Evolutionary conservation across 2,797 vertebrate species (phyloP), one percentile per base, ranked within the genome.

Genomic region (Gymnocypris eckloni): DNA sequence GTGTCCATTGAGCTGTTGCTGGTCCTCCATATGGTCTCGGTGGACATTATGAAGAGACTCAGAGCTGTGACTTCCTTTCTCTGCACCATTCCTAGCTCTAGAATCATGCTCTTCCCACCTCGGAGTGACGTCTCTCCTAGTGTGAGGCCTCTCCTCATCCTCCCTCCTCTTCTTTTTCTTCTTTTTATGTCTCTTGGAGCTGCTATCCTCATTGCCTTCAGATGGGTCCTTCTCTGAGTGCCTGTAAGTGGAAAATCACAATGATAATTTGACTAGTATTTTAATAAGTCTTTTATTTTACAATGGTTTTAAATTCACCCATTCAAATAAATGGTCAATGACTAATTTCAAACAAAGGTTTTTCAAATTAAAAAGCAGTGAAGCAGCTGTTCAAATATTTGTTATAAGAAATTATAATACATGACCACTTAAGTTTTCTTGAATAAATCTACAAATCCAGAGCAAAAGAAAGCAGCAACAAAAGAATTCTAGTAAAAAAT

Each of bases 171-270:
- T 95, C 90, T 94, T 89, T 70, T 96, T 95, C 89, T 97, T 96
- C 80, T 96, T 97, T 92, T 95, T 97, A 88, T 92, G 94, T 90
- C 94, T 97, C 76, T 90, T 91, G 86, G 94, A 93, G 90, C 94
- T 94, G 28, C 90, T 72, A 16, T 97, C 96, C 0, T 92, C 89
- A 87, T 86, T 92, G 77, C 90, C 89, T 78, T 92, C 94, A 0
- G 94, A 93, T 8, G 91, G 93, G 61, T 96, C 96, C 1, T 86
- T 90, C 6, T 96, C 96, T 2, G 93, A 95, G 90, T 92, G 95
- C 87, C 94, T 95, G 86, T 89, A 92, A 84, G 86, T 77, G 76
- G 84, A 87, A 88, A 86, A 11, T 84, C 16, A 50, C 28, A 81
- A 48, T 45, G 41, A 22, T 81, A 43, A 59, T 61, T 61, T 4